Percentiles rank a stretch among this genome's conserved stretches.
These are phyloP conservation scores for Takifugu bimaculatus DNA, from an alignment of 2,113 vertebrate species.

Conservation along the genomic window DNA sequence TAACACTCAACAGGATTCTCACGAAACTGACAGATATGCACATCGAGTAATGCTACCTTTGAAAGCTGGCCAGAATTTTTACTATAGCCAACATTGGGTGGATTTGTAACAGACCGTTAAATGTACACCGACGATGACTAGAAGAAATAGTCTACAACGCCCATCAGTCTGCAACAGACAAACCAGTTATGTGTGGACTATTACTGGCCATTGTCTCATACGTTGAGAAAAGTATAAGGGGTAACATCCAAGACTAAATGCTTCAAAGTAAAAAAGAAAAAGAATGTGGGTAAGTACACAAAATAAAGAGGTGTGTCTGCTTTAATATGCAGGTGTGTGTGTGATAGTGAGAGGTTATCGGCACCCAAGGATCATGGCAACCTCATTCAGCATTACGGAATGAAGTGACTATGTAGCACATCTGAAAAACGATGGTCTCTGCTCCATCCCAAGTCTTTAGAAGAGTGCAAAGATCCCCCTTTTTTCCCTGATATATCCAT, in stretches of 20 bases:
- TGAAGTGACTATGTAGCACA: constrained; percentile 90
- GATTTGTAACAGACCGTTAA: constrained; percentile 78
- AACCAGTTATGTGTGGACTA: constrained; percentile 72
- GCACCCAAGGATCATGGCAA: constrained; percentile 87
- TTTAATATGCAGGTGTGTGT: constrained; percentile 85
- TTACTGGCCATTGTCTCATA: constrained; percentile 61
- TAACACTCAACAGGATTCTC: constrained; percentile 70
- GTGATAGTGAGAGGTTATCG: constrained; percentile 82
- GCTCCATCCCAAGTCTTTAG: constrained; percentile 88
- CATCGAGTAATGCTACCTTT: constrained; percentile 76
- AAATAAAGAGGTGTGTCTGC: constrained; percentile 78
- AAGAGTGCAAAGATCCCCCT: constrained; percentile 91
- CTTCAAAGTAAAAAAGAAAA: constrained; percentile 63
- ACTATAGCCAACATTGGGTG: constrained; percentile 68
- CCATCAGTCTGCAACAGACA: constrained; percentile 75
- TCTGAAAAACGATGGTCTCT: constrained; percentile 86
- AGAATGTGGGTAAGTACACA: constrained; percentile 43
- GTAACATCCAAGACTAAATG: constrained; percentile 78
- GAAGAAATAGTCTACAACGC: constrained; percentile 76
- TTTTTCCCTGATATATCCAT: constrained; percentile 82
- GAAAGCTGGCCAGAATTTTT: constrained; percentile 74
- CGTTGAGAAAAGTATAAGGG: constrained; percentile 73
- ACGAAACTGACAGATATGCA: constrained; percentile 77
- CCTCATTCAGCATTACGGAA: constrained; percentile 89
- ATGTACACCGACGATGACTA: constrained; percentile 53